Evolutionary conservation across 2,888 invertebrate species (phyloP), one percentile per base, ranked within the genome.

Genomic region (Polymixis lichenea): DNA sequence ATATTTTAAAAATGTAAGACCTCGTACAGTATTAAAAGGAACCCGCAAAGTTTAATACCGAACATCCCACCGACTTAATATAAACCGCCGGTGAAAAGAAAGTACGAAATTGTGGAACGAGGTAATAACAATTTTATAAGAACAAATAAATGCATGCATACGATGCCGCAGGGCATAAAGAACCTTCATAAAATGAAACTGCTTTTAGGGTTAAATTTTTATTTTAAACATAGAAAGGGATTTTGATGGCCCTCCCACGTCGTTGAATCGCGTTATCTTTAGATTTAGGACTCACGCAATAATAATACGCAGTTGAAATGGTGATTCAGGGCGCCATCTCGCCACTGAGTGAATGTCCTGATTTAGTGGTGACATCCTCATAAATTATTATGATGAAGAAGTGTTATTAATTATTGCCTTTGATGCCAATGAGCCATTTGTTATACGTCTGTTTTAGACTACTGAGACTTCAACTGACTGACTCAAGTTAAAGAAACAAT

Each of bases 151-250:
- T 93, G 94, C 93, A 94, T 93, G 90, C n/a, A n/a, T 88, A 88
- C 90, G 89, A 90, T 92, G 88, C 88, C 89, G 90, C 85, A 87
- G 89, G 87, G 86, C 89, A 93, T 95, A 95, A 94, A 94, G 91
- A 89, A 91, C 90, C 89, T 90, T 91, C 93, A 92, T 95, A 94
- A 95, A 95, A 93, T 90, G 90, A 85, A 92, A 94, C 93, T 92
- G 94, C 92, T 92, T 92, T 95, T 94, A 94, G 93, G 93, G 94
- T 95, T 93, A 94, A 95, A 96, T 95, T 96, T 96, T 96, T 96
- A 96, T 96, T 96, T 96, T 96, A 96, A 96, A 96, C 96, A 96
- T 96, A 94, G 96, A 89, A 93, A 95, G 96, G 96, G 96, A 96
- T 94, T 95, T 93, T 95, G 95, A 95, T 95, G 95, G 95, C 94